Evolutionary conservation across 2,888 invertebrate species (phyloP).

Genomic region (Polymixis lichenea): DNA sequence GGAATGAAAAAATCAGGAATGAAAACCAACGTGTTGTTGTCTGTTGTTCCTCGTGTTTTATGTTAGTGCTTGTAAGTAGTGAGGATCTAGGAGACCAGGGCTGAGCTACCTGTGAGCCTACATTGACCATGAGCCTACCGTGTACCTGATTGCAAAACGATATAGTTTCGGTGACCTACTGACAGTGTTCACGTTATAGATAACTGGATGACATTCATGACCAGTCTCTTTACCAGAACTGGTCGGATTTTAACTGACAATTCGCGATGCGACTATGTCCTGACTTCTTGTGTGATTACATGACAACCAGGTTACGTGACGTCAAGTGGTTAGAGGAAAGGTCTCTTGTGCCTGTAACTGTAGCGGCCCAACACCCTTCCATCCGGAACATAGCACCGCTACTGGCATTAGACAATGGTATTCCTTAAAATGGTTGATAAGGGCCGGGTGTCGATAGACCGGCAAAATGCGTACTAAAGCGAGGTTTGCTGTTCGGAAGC

Average conservation of each 20-base stretch:
- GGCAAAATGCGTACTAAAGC: neutral
- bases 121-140: neutral
- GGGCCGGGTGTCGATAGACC: neutral
- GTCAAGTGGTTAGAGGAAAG: too few species aligned
- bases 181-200: slow-evolving; percentile 6
- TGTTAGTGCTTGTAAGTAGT: neutral
- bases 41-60: neutral
- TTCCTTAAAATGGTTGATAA: neutral
- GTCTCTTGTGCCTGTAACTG: too few species aligned
- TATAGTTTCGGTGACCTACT: slow-evolving; percentile 17
- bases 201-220: neutral
- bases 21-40: neutral
- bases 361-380: too few species aligned
- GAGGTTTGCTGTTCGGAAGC: neutral
- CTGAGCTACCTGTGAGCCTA: neutral
- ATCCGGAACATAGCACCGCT: neutral
- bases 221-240: neutral
- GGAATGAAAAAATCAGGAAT: neutral
- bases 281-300: neutral
- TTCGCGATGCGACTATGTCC: neutral
- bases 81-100: too few species aligned
- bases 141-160: neutral
- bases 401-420: neutral
- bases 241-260: neutral
- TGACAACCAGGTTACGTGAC: neutral